Evolutionary conservation across 2,888 invertebrate species (phyloP), one percentile per base, ranked within the genome.

Genomic region (Harpagoxenus sublaevis): DNA sequence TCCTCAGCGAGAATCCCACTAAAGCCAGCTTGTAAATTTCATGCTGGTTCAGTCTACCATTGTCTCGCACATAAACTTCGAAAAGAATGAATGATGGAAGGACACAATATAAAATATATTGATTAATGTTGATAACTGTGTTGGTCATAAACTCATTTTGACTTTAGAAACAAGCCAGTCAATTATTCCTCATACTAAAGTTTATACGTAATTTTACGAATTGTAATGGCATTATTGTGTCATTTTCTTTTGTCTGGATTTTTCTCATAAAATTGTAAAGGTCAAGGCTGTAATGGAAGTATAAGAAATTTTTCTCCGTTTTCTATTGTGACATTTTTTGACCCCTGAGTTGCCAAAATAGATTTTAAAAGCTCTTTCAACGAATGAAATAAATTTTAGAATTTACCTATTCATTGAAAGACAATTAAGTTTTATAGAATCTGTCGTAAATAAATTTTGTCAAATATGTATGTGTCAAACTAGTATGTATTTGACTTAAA

Each of bases 1-100:
- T 31, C 6, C 4, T 42, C 35, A 35, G 35, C 35, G 35, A 35
- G 35, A 35, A 35, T 35, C 35, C 35, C n/a, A 51, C 51, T 2
- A 28, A 57, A 57, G 12, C 4, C 18, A 63, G 57, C 23, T 60
- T 73, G 28, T 45, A 73, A 73, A 60, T 74, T 42, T 74, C 35
- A 39, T 12, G 9, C 18, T 57, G 42, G 18, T 57, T 57, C 39
- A 15, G 35, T 42, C 71, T 15, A 23, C 53, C 1, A 60, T 74
- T 74, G 45, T 74, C 6, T 45, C 31, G 31, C 12, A 12, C n/a
- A 18, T n/a, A 28, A 45, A 5, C 28, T 55, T 55, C 0, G 8
- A n/a, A 48, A 39, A 31, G 23, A 39, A 60, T 48, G n/a, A n/a
- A 45, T 53, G 2, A 23, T 53, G 5, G 9, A 60, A 45, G 18